phyloP scores from a whole-genome alignment of 2,888 invertebrate species.

The Agelastica alni region DNA sequence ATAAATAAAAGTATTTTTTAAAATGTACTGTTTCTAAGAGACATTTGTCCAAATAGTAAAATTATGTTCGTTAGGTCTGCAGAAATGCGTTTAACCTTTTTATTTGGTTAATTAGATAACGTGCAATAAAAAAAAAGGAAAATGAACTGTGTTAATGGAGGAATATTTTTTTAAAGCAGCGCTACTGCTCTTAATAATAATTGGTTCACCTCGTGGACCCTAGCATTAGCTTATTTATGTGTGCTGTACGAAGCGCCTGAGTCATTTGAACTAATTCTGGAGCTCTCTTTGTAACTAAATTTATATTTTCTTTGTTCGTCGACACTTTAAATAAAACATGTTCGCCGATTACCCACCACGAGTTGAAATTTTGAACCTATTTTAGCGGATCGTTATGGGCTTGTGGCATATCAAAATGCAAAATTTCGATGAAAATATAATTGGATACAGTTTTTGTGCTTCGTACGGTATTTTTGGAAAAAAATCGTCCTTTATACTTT shows the following conservation, averaged over 20 bases:
- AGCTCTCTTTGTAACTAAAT: slow-evolving; percentile 19
- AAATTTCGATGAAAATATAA: not conserved
- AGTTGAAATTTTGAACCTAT: not conserved
- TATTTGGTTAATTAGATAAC: too few species aligned
- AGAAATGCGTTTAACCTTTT: too few species aligned
- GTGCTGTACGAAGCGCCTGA: slow-evolving; percentile 4
- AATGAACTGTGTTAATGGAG: too few species aligned
- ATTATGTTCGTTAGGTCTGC: too few species aligned
- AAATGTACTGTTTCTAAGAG: too few species aligned
- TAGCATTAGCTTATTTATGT: slow-evolving; percentile 12
- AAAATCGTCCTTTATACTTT: too few species aligned
- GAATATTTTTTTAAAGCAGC: not conserved
- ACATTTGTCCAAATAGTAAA: too few species aligned
- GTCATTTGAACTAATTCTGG: slow-evolving; percentile 24
- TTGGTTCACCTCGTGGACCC: slow-evolving; percentile 3
- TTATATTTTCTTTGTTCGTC: slow-evolving; percentile 18
- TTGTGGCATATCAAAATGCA: not conserved
- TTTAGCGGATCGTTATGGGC: not conserved
- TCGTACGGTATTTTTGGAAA: too few species aligned
- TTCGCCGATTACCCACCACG: not conserved
- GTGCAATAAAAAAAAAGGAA: too few species aligned
- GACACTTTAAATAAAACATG: not conserved
- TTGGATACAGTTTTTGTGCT: not conserved
- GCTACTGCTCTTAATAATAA: not conserved
- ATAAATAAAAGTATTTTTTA: too few species aligned